Conservation (phyloP, 2,113 vertebrate species). For the Addax nasomaculatus region DNA sequence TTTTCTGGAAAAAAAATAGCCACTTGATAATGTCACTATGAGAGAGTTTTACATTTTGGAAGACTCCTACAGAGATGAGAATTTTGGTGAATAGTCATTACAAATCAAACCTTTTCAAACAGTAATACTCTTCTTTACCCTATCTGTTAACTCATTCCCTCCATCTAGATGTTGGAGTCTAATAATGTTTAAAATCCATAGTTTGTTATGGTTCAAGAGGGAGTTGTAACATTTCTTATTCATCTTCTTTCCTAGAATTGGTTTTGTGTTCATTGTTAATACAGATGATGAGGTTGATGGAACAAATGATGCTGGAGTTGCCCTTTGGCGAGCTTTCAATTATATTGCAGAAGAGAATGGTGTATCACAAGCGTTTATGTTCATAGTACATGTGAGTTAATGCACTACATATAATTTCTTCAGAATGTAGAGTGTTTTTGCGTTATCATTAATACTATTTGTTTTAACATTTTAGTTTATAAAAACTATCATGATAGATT, state of each 20-base stretch:
- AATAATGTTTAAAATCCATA: neutral
- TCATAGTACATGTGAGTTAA: constrained; percentile 88
- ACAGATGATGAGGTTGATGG: constrained; percentile 88
- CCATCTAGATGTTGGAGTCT: neutral
- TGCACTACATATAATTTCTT: constrained; percentile 5
- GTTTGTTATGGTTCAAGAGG: neutral
- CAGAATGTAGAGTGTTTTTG: neutral
- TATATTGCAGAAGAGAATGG: constrained; percentile 90
- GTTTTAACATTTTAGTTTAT: neutral
- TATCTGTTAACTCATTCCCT: neutral
- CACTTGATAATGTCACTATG: neutral
- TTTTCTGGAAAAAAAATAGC: neutral
- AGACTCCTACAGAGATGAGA: neutral
- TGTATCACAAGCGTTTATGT: constrained; percentile 87
- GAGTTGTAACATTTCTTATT: constrained; percentile 22
- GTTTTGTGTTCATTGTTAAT: constrained; percentile 94
- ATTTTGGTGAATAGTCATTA: neutral
- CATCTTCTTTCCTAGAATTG: constrained; percentile 86
- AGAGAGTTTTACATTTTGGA: neutral
- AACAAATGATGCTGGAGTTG: constrained; percentile 87
- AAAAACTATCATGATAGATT: neutral
- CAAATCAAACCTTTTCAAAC: neutral
- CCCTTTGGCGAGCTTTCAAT: constrained; percentile 91
- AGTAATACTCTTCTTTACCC: neutral
- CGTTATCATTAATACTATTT: neutral